Base-by-base conservation (phyloP, 2,888 invertebrate species). In the Cecidostiba fungosa region DNA sequence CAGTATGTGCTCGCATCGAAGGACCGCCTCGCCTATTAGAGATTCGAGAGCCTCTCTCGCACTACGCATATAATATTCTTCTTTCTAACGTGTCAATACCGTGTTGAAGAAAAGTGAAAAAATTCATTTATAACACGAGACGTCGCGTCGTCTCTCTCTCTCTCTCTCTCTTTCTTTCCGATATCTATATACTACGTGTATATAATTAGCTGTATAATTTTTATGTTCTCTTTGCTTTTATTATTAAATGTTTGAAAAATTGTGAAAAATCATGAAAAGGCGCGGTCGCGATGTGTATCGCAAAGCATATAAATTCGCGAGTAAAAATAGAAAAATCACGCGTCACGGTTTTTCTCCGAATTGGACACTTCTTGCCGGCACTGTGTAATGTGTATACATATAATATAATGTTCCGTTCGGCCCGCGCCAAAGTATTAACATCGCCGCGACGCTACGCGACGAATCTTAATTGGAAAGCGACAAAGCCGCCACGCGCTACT, bases 401-500 rank as follows among this genome's bases (percentile, higher is more conserved):
- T 47, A 47, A 5, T 47, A 47, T 47, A 47, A 47, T 19, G 47
- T 26, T 32, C 26, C 5, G 36, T 23, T 50, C n/a, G 50, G 23
- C 29, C 50, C 74, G 36, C 74, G 36, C 50, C 62, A 59, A 82
- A 73, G 76, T 77, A 59, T 54, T 36, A 80, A 78, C 69, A 59
- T n/a, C 16, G 70, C 26, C 16, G 70, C 77, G 77, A 82, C 82
- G 77, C 59, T 76, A 79, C 76, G 77, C 47, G 82, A 86, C 47
- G 82, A 86, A 76, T 82, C 62, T 85, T 82, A 82, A 78, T 82
- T 82, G 62, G 73, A 78, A 85, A 82, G 86, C 73, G 85, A 87
- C 82, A 80, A 87, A 87, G 88, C 90, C 90, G 89, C 88, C 89
- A 89, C 90, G 89, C 88, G 87, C 89, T 89, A 89, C 91, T 92